These are phyloP conservation scores for Chrysotoxum bicinctum DNA, from an alignment of 2,888 invertebrate species.

Conservation along the genomic window DNA sequence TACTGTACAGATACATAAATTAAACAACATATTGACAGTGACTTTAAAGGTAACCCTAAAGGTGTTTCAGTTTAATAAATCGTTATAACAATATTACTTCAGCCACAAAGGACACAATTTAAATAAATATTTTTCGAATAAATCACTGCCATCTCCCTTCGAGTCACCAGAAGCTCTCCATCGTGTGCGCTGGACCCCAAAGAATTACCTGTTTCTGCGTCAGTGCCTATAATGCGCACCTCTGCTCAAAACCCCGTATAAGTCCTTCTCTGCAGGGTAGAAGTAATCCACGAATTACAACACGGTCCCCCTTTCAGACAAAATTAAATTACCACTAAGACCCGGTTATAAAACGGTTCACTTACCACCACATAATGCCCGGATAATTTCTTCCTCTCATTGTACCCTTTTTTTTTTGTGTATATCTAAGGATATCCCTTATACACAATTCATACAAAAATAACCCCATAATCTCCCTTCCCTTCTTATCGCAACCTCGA, in stretches of 20 bases:
- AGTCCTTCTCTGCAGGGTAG: constrained; percentile 14
- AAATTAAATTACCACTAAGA: constrained; percentile 53
- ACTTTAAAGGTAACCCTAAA: neutral
- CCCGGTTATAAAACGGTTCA: constrained; percentile 58
- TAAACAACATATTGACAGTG: neutral
- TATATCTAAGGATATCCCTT: constrained; percentile 7
- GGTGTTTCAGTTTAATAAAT: neutral
- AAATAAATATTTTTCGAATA: neutral
- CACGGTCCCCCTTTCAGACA: neutral
- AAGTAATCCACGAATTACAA: constrained; percentile 52
- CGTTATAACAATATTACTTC: neutral
- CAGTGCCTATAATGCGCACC: neutral
- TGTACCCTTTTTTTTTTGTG: constrained; percentile 20
- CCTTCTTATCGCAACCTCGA: constrained; percentile 32
- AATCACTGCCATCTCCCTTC: neutral
- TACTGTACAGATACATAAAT: neutral
- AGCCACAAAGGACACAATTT: neutral
- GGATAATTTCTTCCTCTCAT: constrained; percentile 45
- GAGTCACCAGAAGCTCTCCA: neutral
- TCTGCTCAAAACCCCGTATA: neutral
- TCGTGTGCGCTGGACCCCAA: neutral
- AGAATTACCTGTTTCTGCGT: constrained; percentile 1
- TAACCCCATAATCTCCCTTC: constrained; percentile 52
- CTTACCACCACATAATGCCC: constrained; percentile 52
- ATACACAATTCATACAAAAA: constrained; percentile 41